Base-by-base conservation (phyloP, 2,888 invertebrate genomes). In the Onthophagus sagittarius region DNA sequence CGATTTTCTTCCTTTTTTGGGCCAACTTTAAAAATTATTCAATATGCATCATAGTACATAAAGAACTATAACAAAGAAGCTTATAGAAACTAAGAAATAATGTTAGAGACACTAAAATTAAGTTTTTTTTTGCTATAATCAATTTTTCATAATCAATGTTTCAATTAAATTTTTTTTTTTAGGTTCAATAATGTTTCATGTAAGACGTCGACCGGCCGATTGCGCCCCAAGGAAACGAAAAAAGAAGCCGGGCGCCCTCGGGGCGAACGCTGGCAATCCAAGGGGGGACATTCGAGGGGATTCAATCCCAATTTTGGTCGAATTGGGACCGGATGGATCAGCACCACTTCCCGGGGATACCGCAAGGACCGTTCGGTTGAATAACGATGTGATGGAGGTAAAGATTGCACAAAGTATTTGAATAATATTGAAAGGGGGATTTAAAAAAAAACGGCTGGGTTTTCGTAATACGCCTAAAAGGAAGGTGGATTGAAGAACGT, bases 131-230 rank as follows among this genome's bases (percentile, higher is more conserved):
- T 53, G 5, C 23, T 3, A 3, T 23, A 23, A 23, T 53, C 6
- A 53, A 53, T 53, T 53, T 53, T 53, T 15, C 5, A 67, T 67
- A 0, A 5, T 7, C 23, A 67, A n/a, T n/a, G 5, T 3, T 23
- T 31, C 15, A 63, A 23, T 11, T 62, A 2, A 14, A 0, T 69
- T 14, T 69, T 71, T 70, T 15, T 13, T 84, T 82, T 71, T 86
- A 95, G 97, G 97, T 86, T 96, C 96, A 82, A 94, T 98, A 84
- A 98, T 97, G 94, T 98, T 98, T 86, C 98, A 98, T 87, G 95
- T 98, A 85, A 90, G 97, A 83, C 90, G 96, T 84, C 90, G 97
- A 83, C 96, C 98, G 79, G 94, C 95, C 70, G 97, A 97, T 85
- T 92, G 94, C 81, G 96, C 95, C 77, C 91, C 96, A 76, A 92